phyloP scores from a whole-genome alignment of 1,140 invertebrate species.

The Amphibalanus amphitrite region DNA sequence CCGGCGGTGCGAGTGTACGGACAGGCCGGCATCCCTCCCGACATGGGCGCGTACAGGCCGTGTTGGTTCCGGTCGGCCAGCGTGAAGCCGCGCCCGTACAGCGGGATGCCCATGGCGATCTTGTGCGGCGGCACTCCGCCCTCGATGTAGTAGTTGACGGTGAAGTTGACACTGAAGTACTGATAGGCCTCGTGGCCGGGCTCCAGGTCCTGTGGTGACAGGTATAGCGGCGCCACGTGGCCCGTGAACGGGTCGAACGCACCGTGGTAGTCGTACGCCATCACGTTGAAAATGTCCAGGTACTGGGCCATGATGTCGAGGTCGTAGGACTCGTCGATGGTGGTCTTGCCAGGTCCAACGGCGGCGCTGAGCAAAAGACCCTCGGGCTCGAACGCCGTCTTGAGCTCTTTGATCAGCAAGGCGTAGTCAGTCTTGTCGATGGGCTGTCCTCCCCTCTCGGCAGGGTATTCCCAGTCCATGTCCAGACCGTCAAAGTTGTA shows the following conservation, averaged over 20 bases:
- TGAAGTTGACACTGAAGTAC: slow-evolving; percentile 19
- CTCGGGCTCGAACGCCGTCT: slow-evolving; percentile 33
- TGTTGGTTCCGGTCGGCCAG: slow-evolving; percentile 29
- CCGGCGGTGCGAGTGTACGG: slow-evolving; percentile 49
- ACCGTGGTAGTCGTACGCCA: slow-evolving; percentile 55
- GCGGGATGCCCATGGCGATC: slow-evolving; percentile 42
- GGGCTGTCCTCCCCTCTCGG: slow-evolving; percentile 18
- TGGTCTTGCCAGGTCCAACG: slow-evolving; percentile 34
- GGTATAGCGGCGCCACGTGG: slow-evolving; percentile 40
- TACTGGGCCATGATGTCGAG: slow-evolving; percentile 32
- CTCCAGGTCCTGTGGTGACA: slow-evolving; percentile 20
- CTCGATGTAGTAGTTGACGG: slow-evolving; percentile 30
- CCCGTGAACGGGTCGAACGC: slow-evolving; percentile 30
- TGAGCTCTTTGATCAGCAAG: slow-evolving; percentile 36
- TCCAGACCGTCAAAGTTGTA: no score
- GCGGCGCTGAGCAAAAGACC: slow-evolving; percentile 38
- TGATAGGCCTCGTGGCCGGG: not conserved
- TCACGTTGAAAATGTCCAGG: slow-evolving; percentile 42
- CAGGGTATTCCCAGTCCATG: no score
- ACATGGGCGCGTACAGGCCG: slow-evolving; percentile 32
- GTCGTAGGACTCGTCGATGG: slow-evolving; percentile 39
- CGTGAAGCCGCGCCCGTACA: slow-evolving; percentile 47
- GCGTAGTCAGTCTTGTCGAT: slow-evolving; percentile 21
- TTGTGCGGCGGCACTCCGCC: slow-evolving; percentile 37
- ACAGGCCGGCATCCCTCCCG: slow-evolving; percentile 39